Evolutionary conservation across 1,140 invertebrate species (phyloP), one percentile per base, ranked within the genome.

Genomic region (Tigriopus japonicus): DNA sequence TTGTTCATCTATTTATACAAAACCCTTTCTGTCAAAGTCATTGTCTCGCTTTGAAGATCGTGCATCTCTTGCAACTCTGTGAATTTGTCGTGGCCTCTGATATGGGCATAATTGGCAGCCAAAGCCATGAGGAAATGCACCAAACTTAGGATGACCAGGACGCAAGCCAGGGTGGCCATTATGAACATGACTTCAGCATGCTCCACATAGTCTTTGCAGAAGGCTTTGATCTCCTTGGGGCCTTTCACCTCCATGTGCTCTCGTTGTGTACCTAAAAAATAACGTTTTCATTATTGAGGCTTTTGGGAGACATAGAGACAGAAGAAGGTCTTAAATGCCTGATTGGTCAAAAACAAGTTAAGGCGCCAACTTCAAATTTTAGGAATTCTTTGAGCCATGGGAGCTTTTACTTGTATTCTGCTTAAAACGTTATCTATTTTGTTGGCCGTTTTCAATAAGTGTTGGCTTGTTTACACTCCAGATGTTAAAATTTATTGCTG

Each of bases 101-200:
- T 93, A 66, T 95, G 87, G n/a, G 89, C 89, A 69, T 96, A 96
- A 68, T 96, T 96, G 1, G 91, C 87, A 0, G 91, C 83, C 45
- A 96, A 74, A 69, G 87, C 92, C 82, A 95, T 93, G 52, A 97
- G 74, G 70, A 95, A 97, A 67, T 95, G 88, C 19, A 87, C 85
- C 73, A 92, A 78, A 74, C 85, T 92, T 51, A 87, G 72, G 56
- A 95, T 82, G 12, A 94, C 83, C 9, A 92, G 70, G 52, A 90
- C 72, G 42, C 84, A 81, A 0, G 87, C 82, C 0, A 86, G 79
- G 42, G 86, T 84, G 9, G 87, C 85, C 55, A 92, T 67, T 59
- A 91, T 86, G 67, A 89, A 89, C 86, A 91, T 88, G 24, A 86
- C 62, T 71, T 87, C 85, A 14, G 87, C 86, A 67, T 87, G 86